Base-by-base conservation (phyloP, 2,888 invertebrate species). In the Protophormia terraenovae region DNA sequence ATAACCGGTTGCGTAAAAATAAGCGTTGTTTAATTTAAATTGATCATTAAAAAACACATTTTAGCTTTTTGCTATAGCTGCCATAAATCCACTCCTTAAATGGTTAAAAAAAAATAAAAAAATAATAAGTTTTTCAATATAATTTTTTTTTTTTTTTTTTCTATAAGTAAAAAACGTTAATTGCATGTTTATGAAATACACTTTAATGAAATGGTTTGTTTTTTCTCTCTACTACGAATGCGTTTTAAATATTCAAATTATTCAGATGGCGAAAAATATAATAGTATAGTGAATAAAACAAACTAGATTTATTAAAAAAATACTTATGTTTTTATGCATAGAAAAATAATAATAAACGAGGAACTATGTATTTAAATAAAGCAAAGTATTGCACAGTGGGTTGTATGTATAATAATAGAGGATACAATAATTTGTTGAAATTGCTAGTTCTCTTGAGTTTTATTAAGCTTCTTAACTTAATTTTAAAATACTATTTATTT, bases 261-360 rank as follows among this genome's bases (percentile, higher is more conserved):
- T 58, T 58, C 22, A 45, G 3, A 19, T 7, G 22, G n/a, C n/a
- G n/a, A 14, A 75, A 64, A 47, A 0, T 12, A 53, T 7, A 50
- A 66, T 55, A 55, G 8, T 24, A 19, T 19, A 47, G 53, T 53
- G 4, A 53, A 24, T 24, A 53, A 41, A 76, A 60, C 47, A 47
- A 78, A 78, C 69, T 58, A 80, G 32, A 73, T 73, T 66, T 73
- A 38, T 80, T 66, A 55, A 66, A 80, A 64, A 19, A 79, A 79
- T 72, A 72, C 71, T 55, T 32, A n/a, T 29, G 41, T 64, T 32
- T 53, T 60, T 60, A 53, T 79, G 71, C 27, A 41, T 41, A 53
- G 14, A 71, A 53, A 72, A 41, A 62, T 47, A 8, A 19, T 3
- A 4, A 58, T 24, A 62, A 22, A 47, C 32, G 32, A 50, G 16